A percentile compares a stretch with the other conserved stretches of the same genome.
Conservation (phyloP, 2,797 vertebrate genomes). For the Pogonophryne albipinna region DNA sequence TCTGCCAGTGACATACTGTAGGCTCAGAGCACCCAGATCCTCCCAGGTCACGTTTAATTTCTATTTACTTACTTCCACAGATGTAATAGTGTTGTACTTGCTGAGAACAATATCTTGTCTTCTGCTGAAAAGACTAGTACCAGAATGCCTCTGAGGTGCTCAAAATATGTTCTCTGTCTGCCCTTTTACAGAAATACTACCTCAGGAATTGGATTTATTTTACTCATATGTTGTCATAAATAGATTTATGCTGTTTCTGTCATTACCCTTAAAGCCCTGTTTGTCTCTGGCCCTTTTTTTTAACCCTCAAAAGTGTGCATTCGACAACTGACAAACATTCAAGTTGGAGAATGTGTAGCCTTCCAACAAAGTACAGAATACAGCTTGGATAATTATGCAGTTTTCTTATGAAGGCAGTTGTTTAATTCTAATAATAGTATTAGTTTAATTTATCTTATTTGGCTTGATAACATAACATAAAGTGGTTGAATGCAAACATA, state of each 20-base stretch:
- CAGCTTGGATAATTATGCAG: conserved; percentile 12
- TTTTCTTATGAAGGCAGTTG: neutral
- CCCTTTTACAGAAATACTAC: neutral
- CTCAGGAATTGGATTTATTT: neutral
- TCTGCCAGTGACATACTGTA: conserved; percentile 14
- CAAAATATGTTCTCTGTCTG: neutral
- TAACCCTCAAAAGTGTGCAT: conserved; percentile 42
- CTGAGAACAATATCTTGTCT: neutral
- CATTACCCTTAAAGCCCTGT: conserved; percentile 23
- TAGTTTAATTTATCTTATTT: conserved; percentile 3
- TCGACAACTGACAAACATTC: conserved; percentile 19
- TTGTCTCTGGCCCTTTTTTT: conserved; percentile 24
- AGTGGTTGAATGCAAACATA: neutral
- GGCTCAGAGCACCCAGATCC: conserved; percentile 11
- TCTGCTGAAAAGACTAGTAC: neutral
- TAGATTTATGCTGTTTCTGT: conserved; percentile 5
- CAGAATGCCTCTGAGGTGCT: neutral
- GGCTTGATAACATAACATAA: neutral
- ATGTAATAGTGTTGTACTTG: neutral
- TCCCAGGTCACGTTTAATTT: conserved; percentile 6
- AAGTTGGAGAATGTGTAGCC: neutral
- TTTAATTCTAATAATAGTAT: neutral
- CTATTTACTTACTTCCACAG: neutral
- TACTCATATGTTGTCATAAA: neutral
- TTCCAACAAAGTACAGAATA: conserved; percentile 31